phyloP scores from a whole-genome alignment of 2,888 invertebrate species.

The Yponomeuta sedellus region DNA sequence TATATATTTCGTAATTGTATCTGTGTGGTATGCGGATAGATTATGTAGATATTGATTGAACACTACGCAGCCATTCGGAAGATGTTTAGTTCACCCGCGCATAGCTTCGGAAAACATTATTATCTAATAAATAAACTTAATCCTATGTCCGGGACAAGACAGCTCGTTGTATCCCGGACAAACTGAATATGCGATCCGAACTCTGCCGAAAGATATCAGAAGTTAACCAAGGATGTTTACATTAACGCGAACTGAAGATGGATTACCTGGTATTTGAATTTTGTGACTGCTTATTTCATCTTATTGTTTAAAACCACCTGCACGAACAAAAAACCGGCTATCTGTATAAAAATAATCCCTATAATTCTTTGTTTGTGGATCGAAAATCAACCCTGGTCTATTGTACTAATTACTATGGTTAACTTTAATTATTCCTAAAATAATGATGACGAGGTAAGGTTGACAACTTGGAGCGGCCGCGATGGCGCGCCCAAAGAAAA shows the following conservation, averaged over 20 bases:
- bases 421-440: constrained; percentile 73
- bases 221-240: constrained; percentile 63
- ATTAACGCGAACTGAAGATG: constrained; percentile 47
- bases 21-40: not conserved
- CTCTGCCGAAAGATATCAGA: constrained; percentile 57
- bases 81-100: constrained; percentile 39
- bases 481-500: constrained; percentile 28
- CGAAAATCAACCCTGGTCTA: constrained; percentile 77
- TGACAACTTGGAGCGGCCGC: constrained; percentile 59
- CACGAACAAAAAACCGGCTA: constrained; percentile 72
- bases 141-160: constrained; percentile 52
- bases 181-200: constrained; percentile 62
- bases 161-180: constrained; percentile 41
- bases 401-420: constrained; percentile 75
- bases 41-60: not conserved
- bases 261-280: constrained; percentile 57
- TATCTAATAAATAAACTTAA: constrained; percentile 73
- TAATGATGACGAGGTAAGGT: constrained; percentile 72
- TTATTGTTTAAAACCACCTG: constrained; percentile 60
- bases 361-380: constrained; percentile 71
- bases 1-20: constrained; percentile 3
- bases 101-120: constrained; percentile 58
- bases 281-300: constrained; percentile 52
- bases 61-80: constrained; percentile 6
- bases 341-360: constrained; percentile 74